These are phyloP conservation scores for Battus philenor DNA, from an alignment of 1,140 invertebrate species.

Conservation along the genomic window DNA sequence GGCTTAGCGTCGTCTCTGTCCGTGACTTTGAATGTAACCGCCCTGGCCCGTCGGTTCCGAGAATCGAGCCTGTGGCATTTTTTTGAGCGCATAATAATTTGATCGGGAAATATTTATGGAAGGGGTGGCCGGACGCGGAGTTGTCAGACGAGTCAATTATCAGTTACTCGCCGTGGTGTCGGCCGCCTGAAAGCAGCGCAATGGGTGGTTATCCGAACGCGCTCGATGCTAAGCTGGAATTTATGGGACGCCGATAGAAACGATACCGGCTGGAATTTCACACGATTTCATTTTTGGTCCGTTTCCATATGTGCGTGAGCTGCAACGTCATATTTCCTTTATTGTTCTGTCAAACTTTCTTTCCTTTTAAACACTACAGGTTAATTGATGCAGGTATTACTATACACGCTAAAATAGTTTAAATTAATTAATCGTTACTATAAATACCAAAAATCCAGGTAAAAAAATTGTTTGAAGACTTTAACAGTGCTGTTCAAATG, in stretches of 20 bases:
- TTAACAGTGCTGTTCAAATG: not conserved
- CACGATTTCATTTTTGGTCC: slow-evolving; percentile 31
- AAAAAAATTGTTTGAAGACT: not conserved
- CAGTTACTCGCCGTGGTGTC: slow-evolving; percentile 39
- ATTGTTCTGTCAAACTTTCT: too few relatives aligned
- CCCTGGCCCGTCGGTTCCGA: slow-evolving; percentile 54
- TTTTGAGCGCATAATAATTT: slow-evolving; percentile 72
- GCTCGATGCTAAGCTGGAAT: slow-evolving; percentile 51
- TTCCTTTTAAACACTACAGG: too few relatives aligned
- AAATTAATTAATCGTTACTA: too few relatives aligned
- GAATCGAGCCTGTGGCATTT: slow-evolving; percentile 68
- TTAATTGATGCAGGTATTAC: too few relatives aligned
- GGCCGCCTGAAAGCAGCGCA: slow-evolving; percentile 55
- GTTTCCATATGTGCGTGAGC: too few relatives aligned
- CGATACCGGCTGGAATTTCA: slow-evolving; percentile 50
- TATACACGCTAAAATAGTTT: too few relatives aligned
- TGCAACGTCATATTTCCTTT: too few relatives aligned
- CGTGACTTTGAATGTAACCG: slow-evolving; percentile 60
- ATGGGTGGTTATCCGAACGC: slow-evolving; percentile 58
- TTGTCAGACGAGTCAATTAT: slow-evolving; percentile 71
- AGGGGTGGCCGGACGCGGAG: slow-evolving; percentile 62
- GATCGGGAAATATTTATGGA: slow-evolving; percentile 75
- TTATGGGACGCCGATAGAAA: slow-evolving; percentile 56
- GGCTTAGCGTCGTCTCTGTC: slow-evolving; percentile 31
- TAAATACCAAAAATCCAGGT: not conserved